Percentiles rank a stretch among this genome's conserved stretches.
Conservation (phyloP, 2,113 vertebrate species). For the Chaenogobius annularis region DNA sequence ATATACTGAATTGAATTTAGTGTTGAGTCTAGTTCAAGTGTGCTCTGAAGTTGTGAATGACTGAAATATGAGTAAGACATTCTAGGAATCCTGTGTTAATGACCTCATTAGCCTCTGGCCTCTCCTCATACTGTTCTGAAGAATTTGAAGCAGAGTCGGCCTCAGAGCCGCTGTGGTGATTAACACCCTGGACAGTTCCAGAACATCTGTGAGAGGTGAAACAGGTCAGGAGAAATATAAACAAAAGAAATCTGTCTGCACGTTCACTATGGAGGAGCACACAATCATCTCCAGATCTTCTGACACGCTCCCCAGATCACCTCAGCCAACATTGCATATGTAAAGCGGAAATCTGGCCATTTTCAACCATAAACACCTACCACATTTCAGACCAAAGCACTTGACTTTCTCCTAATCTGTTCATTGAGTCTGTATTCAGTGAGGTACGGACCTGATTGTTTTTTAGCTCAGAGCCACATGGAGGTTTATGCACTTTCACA, state of each 20-base stretch:
- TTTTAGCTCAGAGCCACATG: background rate
- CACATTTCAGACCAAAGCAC: too few species aligned
- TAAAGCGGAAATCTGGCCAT: background rate
- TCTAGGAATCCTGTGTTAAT: slow-evolving; percentile 39
- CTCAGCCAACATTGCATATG: background rate
- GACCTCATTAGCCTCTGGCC: slow-evolving; percentile 68
- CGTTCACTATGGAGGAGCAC: slow-evolving; percentile 6
- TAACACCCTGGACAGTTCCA: slow-evolving; percentile 68
- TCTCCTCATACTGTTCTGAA: slow-evolving; percentile 57
- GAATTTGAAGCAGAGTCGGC: slow-evolving; percentile 42
- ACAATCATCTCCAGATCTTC: slow-evolving; percentile 5
- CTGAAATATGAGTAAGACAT: slow-evolving; percentile 1
- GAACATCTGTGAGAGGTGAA: slow-evolving; percentile 68
- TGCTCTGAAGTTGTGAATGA: background rate
- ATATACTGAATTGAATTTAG: too few species aligned
- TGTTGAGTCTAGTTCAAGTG: background rate
- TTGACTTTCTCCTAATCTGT: background rate
- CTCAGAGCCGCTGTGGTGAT: slow-evolving; percentile 64
- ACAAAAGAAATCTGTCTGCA: slow-evolving; percentile 55
- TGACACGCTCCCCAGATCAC: background rate
- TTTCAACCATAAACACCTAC: background rate
- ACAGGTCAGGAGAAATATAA: slow-evolving; percentile 61
- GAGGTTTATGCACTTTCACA: background rate
- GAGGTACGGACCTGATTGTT: background rate
- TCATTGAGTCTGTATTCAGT: background rate